Base-by-base conservation (phyloP, 2,113 vertebrate species). In the Xiphophorus couchianus region DNA sequence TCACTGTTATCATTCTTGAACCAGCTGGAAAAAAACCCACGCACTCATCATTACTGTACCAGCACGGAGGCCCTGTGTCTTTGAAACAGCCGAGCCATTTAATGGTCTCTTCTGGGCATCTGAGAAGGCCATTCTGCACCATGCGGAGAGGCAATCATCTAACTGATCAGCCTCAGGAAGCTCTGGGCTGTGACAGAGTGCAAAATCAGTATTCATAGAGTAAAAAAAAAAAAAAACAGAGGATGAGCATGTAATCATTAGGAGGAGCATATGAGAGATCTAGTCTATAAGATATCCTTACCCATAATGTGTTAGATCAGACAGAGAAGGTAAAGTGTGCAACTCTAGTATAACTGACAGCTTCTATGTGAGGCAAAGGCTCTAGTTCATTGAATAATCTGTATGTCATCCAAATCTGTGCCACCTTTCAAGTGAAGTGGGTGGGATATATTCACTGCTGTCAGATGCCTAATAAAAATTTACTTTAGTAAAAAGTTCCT, bases 71-170 rank as follows among this genome's bases (percentile, higher is more conserved):
- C 83, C 25, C 82, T 11, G 76, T 29, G 7, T 87, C 86, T 85
- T 76, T 76, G 81, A 88, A 90, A 83, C 87, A 86, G 88, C 82
- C 69, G 78, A 86, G 86, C 73, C 87, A 60, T 83, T 89, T 89
- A 91, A 88, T 90, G 84, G 85, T 69, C 83, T 91, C 87, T 82
- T 89, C 88, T 84, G 88, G 92, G 87, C 84, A 83, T 84, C 72
- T 66, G 80, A 83, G 71, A 54, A 77, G 74, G 68, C 69, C 72
- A 63, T 84, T 77, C 77, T 83, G 76, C 44, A 17, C 35, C 90
- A 80, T 33, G 72, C 85, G 77, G 89, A 74, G 88, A 88, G 66
- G 89, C 86, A 86, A 87, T 87, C 83, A 84, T 90, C 83, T 77
- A 67, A 82, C 80, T 83, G 85, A 93, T 92, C 88, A 67, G 87